phyloP scores from a whole-genome alignment of 2,113 vertebrate species.

The Callocephalon fimbriatum region DNA sequence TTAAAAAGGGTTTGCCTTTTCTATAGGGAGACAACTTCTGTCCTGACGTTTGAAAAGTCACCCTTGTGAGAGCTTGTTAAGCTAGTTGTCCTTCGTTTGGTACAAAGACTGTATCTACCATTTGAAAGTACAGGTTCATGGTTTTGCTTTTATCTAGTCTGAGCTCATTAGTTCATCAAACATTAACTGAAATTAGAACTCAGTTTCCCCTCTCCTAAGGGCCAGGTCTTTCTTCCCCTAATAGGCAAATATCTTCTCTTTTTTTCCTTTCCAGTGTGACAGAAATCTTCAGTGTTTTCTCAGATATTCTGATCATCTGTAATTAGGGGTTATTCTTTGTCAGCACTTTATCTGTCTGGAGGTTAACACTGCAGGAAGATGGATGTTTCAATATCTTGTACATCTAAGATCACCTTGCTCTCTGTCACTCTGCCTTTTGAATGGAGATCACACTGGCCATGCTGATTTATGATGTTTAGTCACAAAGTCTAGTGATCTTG shows the following conservation, averaged over 20 bases:
- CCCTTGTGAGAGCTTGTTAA: neutral
- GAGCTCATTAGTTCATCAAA: neutral
- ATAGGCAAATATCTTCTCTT: too few species aligned
- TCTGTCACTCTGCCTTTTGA: neutral
- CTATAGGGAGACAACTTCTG: neutral
- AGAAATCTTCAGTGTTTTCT: neutral
- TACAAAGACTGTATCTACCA: neutral
- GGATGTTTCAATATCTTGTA: neutral
- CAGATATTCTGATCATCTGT: neutral
- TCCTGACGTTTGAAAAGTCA: neutral
- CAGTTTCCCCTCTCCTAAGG: neutral
- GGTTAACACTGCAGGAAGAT: neutral
- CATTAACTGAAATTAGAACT: neutral
- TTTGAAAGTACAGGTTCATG: neutral
- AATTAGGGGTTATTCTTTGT: neutral
- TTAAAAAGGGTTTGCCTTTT: neutral
- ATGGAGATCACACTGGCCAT: accelerated
- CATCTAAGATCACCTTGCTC: neutral
- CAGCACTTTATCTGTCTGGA: neutral
- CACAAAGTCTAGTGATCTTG: neutral
- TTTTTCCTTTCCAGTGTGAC: neutral
- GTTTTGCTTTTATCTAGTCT: neutral
- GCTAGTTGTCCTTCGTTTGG: neutral
- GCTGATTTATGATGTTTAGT: neutral
- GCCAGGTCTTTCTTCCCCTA: neutral